Base-by-base conservation (phyloP, 2,113 vertebrate species). In the Pleuronectes platessa region DNA sequence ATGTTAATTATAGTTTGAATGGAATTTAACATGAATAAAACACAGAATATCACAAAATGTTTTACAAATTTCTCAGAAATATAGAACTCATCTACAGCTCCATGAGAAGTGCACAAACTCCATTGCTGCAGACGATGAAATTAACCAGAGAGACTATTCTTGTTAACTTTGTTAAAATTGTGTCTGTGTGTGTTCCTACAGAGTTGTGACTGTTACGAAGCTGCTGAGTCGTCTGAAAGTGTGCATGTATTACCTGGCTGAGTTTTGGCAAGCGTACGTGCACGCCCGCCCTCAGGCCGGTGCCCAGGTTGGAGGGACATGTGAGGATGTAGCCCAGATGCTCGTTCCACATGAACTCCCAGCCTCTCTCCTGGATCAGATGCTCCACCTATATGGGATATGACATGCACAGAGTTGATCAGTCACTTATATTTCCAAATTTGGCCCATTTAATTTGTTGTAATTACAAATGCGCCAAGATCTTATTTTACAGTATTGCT, bases 271-370 rank as follows among this genome's bases (percentile, higher is more conserved):
- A 94, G 66, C 88, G 95, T 18, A 98, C 96, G 0, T 98, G 97
- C 24, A 98, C 97, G 8, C 97, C 97, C 0, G 97, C 97, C 0
- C 96, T 92, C 74, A 98, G 93, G 20, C 97, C 97, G 0, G 97
- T 98, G 81, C 97, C 97, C 71, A 98, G 93, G 89, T 98, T 98
- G 37, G 97, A 98, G 66, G 97, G 97, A 71, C 97, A 98, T 62
- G 96, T 98, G 61, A 98, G 93, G 73, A 98, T 73, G 61, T 97
- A 98, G 0, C 97, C 97, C 0, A 98, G 95, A 4, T 85, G 93
- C 73, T 98, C 95, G 0, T 97, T 97, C 97, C 97, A 97, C 97
- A 97, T 98, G 94, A 98, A 98, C 69, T 98, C 97, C 97, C 97
- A 98, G 84, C 97, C 97, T 49, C 96, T 90, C 77, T 96, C 96